Conservation (phyloP, 2,113 vertebrate species). For the Onychorhynchus coronatus region DNA sequence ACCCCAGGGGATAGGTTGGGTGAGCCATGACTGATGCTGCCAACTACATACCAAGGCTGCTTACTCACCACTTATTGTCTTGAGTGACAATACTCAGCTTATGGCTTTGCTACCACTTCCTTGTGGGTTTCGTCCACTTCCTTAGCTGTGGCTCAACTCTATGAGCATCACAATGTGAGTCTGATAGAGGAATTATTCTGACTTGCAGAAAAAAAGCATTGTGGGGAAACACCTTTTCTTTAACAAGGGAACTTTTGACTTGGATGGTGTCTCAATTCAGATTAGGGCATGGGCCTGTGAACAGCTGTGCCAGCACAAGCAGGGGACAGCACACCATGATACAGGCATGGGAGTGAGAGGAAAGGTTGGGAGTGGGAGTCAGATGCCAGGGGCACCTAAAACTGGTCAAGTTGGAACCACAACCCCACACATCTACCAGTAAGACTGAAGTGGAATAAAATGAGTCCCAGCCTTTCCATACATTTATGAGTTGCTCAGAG, state of each 20-base stretch:
- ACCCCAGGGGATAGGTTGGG: fast-evolving
- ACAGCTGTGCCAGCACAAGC: not conserved
- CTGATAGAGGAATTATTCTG: not conserved
- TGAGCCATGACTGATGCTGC: not conserved
- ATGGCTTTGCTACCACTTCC: not conserved
- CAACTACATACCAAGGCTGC: not conserved
- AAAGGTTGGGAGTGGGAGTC: not conserved
- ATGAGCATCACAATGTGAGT: not conserved
- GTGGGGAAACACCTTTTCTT: not conserved
- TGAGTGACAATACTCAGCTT: not conserved
- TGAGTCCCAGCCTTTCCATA: not conserved
- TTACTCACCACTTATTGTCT: not conserved
- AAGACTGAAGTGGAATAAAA: not conserved
- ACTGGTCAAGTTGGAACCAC: not conserved
- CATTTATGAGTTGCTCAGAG: not conserved
- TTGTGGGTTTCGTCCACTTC: not conserved
- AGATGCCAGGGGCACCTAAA: not conserved
- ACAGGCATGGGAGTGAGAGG: not conserved
- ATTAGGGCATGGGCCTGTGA: not conserved
- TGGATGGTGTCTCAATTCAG: not conserved
- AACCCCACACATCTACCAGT: not conserved
- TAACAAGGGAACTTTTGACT: not conserved
- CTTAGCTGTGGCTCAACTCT: not conserved
- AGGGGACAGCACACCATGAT: not conserved
- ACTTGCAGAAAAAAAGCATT: not conserved